Percentiles rank a stretch among this genome's conserved stretches.
These are phyloP conservation scores for Sthenelais limicola DNA, from an alignment of 2,888 invertebrate genomes.

Conservation along the genomic window DNA sequence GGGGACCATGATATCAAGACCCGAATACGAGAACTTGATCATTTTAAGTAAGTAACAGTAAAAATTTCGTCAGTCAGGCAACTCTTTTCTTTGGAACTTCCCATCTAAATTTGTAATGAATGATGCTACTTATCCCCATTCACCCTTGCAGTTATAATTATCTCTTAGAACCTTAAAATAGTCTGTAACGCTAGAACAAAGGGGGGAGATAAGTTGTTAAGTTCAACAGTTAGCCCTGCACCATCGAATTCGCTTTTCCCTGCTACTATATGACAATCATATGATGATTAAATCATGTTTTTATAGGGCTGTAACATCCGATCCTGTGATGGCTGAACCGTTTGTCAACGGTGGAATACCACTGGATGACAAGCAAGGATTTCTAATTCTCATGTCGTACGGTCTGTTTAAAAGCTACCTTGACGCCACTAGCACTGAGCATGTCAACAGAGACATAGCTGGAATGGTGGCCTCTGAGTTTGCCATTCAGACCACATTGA, in stretches of 20 bases:
- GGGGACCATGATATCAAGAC: conserved; percentile 91
- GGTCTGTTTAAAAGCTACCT: conserved; percentile 88
- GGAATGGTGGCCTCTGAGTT: conserved; percentile 75
- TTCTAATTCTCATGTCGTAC: conserved; percentile 87
- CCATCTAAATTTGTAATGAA: too few species aligned
- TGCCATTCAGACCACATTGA: conserved; percentile 83
- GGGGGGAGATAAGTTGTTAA: too few species aligned
- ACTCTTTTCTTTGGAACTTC: too few species aligned
- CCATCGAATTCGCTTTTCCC: too few species aligned
- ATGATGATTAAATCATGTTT: too few species aligned
- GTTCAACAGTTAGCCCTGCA: too few species aligned
- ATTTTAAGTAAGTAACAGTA: conserved; percentile 76
- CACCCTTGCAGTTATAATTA: too few species aligned
- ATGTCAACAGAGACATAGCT: conserved; percentile 75
- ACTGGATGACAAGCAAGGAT: conserved; percentile 85
- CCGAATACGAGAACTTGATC: conserved; percentile 86
- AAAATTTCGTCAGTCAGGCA: too few species aligned
- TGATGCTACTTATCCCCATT: too few species aligned
- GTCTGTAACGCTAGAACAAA: too few species aligned
- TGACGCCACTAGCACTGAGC: conserved; percentile 83
- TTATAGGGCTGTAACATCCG: conserved; percentile 78
- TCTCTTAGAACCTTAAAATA: too few species aligned
- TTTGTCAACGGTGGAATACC: conserved; percentile 84
- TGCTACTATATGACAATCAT: too few species aligned
- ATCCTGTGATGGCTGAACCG: conserved; percentile 88